Conservation (phyloP, 2,888 invertebrate genomes). For the Sarcophaga caerulescens region DNA sequence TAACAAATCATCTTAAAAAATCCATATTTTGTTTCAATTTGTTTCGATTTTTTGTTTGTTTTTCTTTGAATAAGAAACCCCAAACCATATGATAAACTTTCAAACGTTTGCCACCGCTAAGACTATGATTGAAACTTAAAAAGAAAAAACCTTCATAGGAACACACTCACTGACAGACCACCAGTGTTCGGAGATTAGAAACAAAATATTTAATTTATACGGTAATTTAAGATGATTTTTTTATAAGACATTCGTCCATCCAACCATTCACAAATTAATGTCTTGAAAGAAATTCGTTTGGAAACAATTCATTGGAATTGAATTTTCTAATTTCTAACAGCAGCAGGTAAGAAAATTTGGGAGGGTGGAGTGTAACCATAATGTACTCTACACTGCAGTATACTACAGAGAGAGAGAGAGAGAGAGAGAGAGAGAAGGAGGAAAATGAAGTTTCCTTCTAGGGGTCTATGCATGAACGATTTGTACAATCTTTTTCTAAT, state of each 20-base stretch:
- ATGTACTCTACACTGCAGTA: too few species aligned
- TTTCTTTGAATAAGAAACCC: not conserved
- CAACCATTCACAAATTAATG: slow-evolving; percentile 15
- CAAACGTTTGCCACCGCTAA: slow-evolving; percentile 19
- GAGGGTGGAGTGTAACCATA: too few species aligned
- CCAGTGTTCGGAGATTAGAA: slow-evolving; percentile 12
- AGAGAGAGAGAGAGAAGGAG: too few species aligned
- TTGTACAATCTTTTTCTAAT: too few species aligned
- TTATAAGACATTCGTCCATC: not conserved
- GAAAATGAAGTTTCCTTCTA: too few species aligned
- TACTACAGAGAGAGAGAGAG: too few species aligned
- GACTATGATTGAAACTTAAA: not conserved
- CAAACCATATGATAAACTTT: slow-evolving; percentile 17
- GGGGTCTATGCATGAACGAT: too few species aligned
- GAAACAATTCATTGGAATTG: slow-evolving; percentile 45
- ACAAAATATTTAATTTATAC: slow-evolving; percentile 31
- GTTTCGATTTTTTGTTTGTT: too few species aligned
- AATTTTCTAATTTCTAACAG: not conserved
- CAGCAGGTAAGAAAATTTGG: too few species aligned
- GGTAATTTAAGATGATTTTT: slow-evolving; percentile 43
- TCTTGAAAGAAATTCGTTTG: slow-evolving; percentile 8
- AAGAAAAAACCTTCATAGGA: not conserved
- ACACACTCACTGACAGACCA: slow-evolving; percentile 36
- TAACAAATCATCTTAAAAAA: too few species aligned
- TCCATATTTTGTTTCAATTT: too few species aligned